Base-by-base conservation (phyloP, 2,888 invertebrate species). In the Drosophila kuntzei region DNA sequence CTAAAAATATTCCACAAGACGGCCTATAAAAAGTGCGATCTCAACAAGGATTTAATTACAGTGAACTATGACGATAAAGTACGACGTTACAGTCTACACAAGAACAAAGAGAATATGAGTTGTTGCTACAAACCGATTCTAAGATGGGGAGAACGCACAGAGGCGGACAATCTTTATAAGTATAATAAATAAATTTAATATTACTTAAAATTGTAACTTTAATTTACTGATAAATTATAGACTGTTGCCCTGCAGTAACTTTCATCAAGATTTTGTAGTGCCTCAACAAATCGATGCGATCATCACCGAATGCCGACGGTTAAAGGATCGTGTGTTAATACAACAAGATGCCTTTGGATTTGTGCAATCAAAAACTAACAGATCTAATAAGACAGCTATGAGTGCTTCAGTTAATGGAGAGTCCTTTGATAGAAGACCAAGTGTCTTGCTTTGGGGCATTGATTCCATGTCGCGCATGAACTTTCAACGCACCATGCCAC, bases 381-480 rank as follows among this genome's bases (percentile, higher is more conserved):
- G 12, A 32, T 2, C 16, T 2, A 1, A 1, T 2, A 27, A 20
- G 36, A 8, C 9, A 34, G 2, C 7, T 6, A 4, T 7, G 2
- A 37, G n/a, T 25, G 16, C 47, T 4, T 9, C 20, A 20, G 5
- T 9, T n/a, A 20, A 34, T 5, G 1, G 4, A 1, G 12, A 29
- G 2, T 12, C 50, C 6, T 3, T 4, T 0, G 9, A 29, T 25
- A 18, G 49, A 12, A 73, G 62, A 12, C 80, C 95, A 9, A 96
- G 95, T 89, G 94, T 98, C 0, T 91, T 98, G 27, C 92, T 97
- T 81, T 90, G 98, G 47, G 98, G 97, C 22, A 95, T 98, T 80
- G 97, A 98, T 90, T 96, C 96, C 18, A 94, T 98, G 82, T 97
- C 97, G 0, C 92, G 97, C 54, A 93, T 96, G 62, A 96, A 9